These are phyloP conservation scores for Anisognathus igniventris DNA, from an alignment of 2,797 vertebrate genomes.

Conservation along the genomic window DNA sequence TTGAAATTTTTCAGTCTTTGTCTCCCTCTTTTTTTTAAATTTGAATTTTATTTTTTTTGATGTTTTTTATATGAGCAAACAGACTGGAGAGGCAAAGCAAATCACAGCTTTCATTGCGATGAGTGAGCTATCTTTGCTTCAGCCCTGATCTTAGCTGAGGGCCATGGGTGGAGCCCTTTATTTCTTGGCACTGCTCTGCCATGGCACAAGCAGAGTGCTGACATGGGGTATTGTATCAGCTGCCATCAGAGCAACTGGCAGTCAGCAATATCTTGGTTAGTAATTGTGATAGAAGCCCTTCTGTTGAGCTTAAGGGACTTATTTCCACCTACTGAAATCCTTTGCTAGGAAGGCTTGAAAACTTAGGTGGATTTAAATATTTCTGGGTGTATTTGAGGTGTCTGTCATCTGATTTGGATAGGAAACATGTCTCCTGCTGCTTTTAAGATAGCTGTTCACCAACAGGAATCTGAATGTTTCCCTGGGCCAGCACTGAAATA, in stretches of 20 bases:
- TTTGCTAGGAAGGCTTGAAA: not conserved
- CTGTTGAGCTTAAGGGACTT: not conserved
- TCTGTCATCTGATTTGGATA: not conserved
- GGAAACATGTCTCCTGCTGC: not conserved
- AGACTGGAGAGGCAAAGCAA: not conserved
- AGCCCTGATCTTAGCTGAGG: constrained; percentile 31
- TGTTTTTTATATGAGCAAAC: not conserved
- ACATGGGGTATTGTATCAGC: not conserved
- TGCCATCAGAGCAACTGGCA: not conserved
- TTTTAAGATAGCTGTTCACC: not conserved
- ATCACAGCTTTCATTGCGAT: not conserved
- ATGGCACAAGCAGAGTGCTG: not conserved
- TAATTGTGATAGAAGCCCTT: not conserved
- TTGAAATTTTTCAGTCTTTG: not conserved
- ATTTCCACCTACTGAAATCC: not conserved
- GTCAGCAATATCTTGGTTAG: not conserved
- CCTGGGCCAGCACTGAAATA: not conserved
- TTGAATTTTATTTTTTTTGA: no score
- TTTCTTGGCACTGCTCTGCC: constrained; percentile 10
- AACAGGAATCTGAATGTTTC: not conserved
- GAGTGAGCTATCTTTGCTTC: not conserved
- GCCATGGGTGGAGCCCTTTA: constrained; percentile 34
- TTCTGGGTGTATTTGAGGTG: not conserved
- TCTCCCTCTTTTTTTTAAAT: no score
- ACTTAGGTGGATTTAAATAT: not conserved